A percentile compares a stretch with the other conserved stretches of the same genome.
phyloP scores from a whole-genome alignment of 2,888 invertebrate genomes.

The Atherix ibis region DNA sequence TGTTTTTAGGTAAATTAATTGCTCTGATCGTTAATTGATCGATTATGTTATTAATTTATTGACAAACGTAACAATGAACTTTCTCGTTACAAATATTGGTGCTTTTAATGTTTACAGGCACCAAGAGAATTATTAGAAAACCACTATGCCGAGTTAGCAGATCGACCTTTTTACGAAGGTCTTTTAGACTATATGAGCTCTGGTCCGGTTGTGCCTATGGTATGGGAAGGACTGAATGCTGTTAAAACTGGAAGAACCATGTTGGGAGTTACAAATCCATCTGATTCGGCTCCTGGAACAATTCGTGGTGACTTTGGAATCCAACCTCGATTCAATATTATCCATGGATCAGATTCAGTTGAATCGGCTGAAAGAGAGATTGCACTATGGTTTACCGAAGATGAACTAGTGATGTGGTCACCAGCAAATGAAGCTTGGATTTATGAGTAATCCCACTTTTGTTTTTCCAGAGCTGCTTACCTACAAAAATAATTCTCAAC shows the following conservation, averaged over 20 bases:
- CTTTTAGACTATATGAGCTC: constrained; percentile 91
- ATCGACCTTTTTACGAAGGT: constrained; percentile 86
- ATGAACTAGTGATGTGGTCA: constrained; percentile 69
- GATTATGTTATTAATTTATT: too few species aligned
- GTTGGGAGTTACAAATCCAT: constrained; percentile 95
- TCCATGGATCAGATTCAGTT: constrained; percentile 93
- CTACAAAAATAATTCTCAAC: too few species aligned
- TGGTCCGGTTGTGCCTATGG: constrained; percentile 89
- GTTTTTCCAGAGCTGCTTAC: too few species aligned
- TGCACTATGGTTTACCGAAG: constrained; percentile 82
- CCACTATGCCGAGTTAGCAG: constrained; percentile 86
- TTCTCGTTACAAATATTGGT: too few species aligned
- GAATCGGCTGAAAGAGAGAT: constrained; percentile 96
- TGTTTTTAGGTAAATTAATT: too few species aligned
- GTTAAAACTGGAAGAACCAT: constrained; percentile 92
- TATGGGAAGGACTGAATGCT: constrained; percentile 91
- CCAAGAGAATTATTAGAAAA: constrained; percentile 69
- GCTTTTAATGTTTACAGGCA: constrained; percentile 41
- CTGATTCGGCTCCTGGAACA: constrained; percentile 87
- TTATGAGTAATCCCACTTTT: constrained; percentile 85
- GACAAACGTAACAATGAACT: too few species aligned
- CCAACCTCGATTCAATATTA: constrained; percentile 90
- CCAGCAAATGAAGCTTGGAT: constrained; percentile 75
- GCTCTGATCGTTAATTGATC: too few species aligned
- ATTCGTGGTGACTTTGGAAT: constrained; percentile 96